Evolutionary conservation across 2,888 invertebrate genomes (phyloP).

Genomic region (Synanthedon myopaeformis): DNA sequence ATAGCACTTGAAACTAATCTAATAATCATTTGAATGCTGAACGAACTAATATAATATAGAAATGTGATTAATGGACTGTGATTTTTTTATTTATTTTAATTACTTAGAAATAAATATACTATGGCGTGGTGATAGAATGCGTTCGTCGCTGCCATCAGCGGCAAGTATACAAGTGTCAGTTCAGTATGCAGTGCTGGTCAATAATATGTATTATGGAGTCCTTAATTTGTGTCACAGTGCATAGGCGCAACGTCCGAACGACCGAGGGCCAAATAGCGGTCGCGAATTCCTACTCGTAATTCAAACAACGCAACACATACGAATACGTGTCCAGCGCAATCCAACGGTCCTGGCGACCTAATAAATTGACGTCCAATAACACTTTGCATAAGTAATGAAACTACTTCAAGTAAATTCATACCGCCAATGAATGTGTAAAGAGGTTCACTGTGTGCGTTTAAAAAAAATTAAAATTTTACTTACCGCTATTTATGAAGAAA

Average conservation of each 20-base stretch:
- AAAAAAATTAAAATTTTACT: conserved; percentile 19
- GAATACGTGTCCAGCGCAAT: conserved; percentile 44
- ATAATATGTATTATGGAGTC: conserved; percentile 36
- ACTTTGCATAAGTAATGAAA: conserved; percentile 6
- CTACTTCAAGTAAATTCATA: too few species aligned
- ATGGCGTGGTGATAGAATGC: conserved; percentile 41
- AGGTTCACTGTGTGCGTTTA: neutral
- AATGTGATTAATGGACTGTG: too few species aligned
- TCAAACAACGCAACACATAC: conserved; percentile 39
- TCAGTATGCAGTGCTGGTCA: conserved; percentile 21
- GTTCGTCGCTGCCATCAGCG: conserved; percentile 47
- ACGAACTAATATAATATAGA: too few species aligned
- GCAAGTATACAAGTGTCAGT: conserved; percentile 33
- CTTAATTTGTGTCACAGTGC: conserved; percentile 55
- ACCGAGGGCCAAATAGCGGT: conserved; percentile 64
- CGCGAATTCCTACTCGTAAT: conserved; percentile 68
- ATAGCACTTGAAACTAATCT: too few species aligned
- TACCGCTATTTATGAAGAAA: conserved; percentile 39
- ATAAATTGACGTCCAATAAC: conserved; percentile 45
- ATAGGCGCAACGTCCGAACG: conserved; percentile 24
- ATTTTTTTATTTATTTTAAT: too few species aligned
- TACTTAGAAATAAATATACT: conserved; percentile 52
- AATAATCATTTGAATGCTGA: too few species aligned
- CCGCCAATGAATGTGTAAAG: too few species aligned
- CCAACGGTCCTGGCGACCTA: conserved; percentile 60